phyloP scores from a whole-genome alignment of 2,113 vertebrate species.

The Zosterops pallidus region DNA sequence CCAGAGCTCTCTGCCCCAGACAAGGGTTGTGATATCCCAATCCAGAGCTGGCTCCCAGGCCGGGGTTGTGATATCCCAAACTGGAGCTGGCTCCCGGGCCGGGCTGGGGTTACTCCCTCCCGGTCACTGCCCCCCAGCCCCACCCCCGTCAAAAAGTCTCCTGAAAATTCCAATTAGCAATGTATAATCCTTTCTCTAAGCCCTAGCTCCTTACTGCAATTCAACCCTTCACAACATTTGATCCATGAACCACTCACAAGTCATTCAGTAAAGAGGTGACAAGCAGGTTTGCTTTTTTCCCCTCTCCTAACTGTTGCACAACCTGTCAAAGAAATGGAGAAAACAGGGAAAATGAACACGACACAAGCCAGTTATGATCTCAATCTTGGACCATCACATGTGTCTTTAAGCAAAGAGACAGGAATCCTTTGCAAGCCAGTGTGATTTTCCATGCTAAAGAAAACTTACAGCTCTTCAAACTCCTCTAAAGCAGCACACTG shows the following conservation, averaged over 20 bases:
- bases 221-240: neutral
- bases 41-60: neutral
- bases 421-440: neutral
- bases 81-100: neutral
- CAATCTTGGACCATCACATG: neutral
- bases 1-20: conserved; percentile 31
- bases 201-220: neutral
- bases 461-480: neutral
- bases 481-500: neutral
- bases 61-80: neutral
- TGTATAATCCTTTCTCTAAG: neutral
- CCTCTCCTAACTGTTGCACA: neutral
- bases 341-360: neutral
- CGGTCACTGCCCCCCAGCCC: conserved; percentile 49
- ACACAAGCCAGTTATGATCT: neutral
- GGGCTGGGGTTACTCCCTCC: conserved; percentile 70
- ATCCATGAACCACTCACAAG: neutral
- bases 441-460: neutral
- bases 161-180: rapidly evolving
- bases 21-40: neutral
- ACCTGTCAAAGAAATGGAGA: neutral
- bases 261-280: neutral
- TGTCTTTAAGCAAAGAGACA: neutral
- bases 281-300: neutral
- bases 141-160: neutral